Evolutionary conservation across 2,888 invertebrate species (phyloP), one percentile per base, ranked within the genome.

Genomic region (Erebia palarica): DNA sequence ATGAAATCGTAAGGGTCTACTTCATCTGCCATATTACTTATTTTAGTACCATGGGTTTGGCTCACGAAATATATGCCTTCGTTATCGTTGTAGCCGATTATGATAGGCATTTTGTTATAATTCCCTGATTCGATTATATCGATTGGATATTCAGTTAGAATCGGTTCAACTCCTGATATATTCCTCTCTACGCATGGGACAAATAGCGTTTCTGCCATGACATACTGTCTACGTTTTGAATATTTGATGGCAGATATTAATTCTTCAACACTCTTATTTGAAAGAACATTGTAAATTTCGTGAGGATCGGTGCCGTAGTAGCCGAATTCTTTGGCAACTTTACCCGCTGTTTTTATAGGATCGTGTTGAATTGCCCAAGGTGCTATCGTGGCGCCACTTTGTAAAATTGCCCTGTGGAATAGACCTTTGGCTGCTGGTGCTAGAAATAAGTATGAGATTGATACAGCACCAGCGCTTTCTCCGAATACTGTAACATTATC

Each of bases 391-490:
- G 92, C 87, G 0, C 91, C 92, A 14, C 92, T 92, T 72, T 92
- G 93, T 11, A 92, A 74, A 51, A 93, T 93, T 1, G 88, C 88
- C 78, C 82, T 88, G 69, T 92, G 90, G 68, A 93, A 92, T 0
- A 93, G 80, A 0, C 91, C 91, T 68, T 79, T 84, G 1, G 92
- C 88, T 49, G 86, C 81, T 2, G 87, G 82, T 0, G 93, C 87
- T 1, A 92, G 72, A 14, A 92, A 84, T 73, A 91, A 80, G 27
- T 87, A 84, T 0, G 92, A 91, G 0, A 88, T 88, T 0, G 91
- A 91, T 0, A 89, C 90, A 1, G 91, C 88, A 0, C 93, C 93
- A 47, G 93, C 93, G 59, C 93, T 93, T 75, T 92, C 93, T 1
- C 93, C 93, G 75, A 93, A 93, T 47, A 93, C 75, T 0, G 92